Evolutionary conservation across 1,140 invertebrate genomes (phyloP).

Genomic region (Onthophagus taurus): DNA sequence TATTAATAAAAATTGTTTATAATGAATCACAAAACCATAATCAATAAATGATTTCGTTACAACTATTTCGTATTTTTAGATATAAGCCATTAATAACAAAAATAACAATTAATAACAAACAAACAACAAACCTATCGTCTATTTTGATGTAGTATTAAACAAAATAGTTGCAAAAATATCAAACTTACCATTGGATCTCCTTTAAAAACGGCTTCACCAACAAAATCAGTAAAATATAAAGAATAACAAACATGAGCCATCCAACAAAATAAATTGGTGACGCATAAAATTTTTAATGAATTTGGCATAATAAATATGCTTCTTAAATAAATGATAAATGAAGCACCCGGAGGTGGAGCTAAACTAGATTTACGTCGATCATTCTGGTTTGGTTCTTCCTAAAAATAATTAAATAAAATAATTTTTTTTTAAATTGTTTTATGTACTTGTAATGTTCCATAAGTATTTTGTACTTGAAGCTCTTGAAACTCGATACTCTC

Average conservation of each 20-base stretch:
- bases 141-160: background rate
- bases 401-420: background rate
- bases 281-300: constrained; percentile 75
- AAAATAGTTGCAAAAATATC: no score
- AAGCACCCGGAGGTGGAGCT: constrained; percentile 38
- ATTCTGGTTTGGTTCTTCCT: constrained; percentile 5
- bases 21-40: no score
- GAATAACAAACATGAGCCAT: constrained; percentile 97
- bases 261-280: constrained; percentile 96
- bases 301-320: constrained; percentile 86
- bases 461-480: constrained; percentile 5
- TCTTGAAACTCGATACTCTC: constrained; percentile 1
- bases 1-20: no score
- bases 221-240: constrained; percentile 94
- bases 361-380: constrained; percentile 17
- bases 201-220: constrained; percentile 90
- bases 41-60: no score
- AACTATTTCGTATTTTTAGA: no score
- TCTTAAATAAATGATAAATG: constrained; percentile 66
- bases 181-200: constrained; percentile 71
- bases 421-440: background rate
- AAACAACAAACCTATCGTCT: no score
- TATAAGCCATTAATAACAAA: no score
- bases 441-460: constrained; percentile 7
- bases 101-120: constrained; percentile 1